These are phyloP conservation scores for Micromussa lordhowensis DNA, from an alignment of 92 coral and sea anemone genomes.

Conservation along the genomic window DNA sequence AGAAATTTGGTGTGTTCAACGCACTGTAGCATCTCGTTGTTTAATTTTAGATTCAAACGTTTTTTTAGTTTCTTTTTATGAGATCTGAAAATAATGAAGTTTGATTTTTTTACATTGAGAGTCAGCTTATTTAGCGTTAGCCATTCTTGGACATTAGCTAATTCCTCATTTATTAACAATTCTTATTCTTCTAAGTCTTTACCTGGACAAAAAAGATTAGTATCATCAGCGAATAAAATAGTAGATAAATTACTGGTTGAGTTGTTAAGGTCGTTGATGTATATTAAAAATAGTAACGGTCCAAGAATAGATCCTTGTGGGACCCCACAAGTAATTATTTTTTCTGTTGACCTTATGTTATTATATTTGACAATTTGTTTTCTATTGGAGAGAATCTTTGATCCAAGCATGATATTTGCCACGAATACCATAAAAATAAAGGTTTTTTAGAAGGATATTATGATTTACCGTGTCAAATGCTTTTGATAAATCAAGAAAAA, in stretches of 20 bases:
- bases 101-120: too few species aligned
- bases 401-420: background rate
- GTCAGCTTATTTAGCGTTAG: background rate
- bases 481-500: background rate
- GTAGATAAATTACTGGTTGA: conserved; percentile 1
- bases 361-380: conserved; percentile 3
- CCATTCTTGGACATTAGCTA: background rate
- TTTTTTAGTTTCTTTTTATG: background rate
- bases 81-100: background rate
- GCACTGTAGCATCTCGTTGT: background rate
- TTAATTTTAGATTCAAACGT: background rate
- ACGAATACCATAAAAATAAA: background rate
- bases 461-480: too few species aligned
- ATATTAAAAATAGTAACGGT: background rate
- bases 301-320: conserved; percentile 9
- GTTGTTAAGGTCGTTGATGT: background rate
- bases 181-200: background rate
- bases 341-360: background rate
- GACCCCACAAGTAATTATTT: background rate
- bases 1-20: background rate
- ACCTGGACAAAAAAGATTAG: background rate
- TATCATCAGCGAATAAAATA: background rate
- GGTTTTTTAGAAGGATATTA: background rate
- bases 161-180: background rate
- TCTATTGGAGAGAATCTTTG: background rate